Conservation (phyloP, 64 coral and sea anemone species). For the Platygyra sinensis region DNA sequence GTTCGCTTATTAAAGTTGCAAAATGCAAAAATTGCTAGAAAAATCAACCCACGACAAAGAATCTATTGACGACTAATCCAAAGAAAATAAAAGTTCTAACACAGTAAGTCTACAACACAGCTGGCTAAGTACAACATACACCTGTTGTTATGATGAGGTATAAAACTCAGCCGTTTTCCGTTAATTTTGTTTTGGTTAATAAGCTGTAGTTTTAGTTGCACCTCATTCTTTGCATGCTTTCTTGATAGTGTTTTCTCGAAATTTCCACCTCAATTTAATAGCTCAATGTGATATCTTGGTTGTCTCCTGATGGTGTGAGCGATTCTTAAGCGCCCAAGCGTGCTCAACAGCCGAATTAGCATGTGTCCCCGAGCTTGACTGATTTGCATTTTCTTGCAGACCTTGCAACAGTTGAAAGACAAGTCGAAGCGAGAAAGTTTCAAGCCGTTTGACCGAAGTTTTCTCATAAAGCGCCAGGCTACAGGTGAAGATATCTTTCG, state of each 20-base stretch:
- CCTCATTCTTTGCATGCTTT: not conserved
- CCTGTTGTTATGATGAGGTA: too few species aligned
- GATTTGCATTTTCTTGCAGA: conserved; percentile 63
- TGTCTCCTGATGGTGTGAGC: not conserved
- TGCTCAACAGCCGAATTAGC: conserved; percentile 33
- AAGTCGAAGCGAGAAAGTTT: conserved; percentile 82
- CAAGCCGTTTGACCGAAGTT: conserved; percentile 92
- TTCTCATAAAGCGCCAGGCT: conserved; percentile 67
- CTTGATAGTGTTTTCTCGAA: not conserved
- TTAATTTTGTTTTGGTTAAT: too few species aligned
- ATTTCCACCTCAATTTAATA: not conserved
- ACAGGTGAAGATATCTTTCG: conserved; percentile 79
- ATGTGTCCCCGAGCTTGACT: not conserved
- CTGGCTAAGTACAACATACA: too few species aligned
- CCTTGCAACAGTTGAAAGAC: conserved; percentile 63
- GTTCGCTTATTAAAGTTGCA: too few species aligned
- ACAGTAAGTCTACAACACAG: too few species aligned
- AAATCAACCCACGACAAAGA: too few species aligned
- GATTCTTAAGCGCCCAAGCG: conserved; percentile 30
- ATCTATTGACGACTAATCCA: too few species aligned
- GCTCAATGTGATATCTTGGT: not conserved
- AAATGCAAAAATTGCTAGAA: too few species aligned
- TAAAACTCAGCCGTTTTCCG: too few species aligned
- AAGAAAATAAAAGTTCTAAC: too few species aligned
- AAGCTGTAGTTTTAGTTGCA: too few species aligned